A percentile compares a stretch with the other conserved stretches of the same genome.
Evolutionary conservation across 2,888 invertebrate genomes (phyloP).

Genomic region (Lasius fuliginosus): DNA sequence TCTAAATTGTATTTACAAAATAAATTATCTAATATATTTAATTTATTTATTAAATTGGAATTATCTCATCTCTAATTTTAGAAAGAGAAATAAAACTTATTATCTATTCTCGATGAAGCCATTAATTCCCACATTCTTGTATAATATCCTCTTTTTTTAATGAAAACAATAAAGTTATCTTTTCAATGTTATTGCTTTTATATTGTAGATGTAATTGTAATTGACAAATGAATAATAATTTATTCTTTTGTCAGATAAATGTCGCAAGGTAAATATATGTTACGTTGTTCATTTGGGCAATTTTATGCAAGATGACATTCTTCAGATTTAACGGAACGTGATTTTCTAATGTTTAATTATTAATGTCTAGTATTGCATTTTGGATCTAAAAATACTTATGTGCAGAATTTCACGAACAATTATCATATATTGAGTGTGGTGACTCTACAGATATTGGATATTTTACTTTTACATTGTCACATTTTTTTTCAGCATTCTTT

Average conservation of each 20-base stretch:
- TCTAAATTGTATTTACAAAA: background rate
- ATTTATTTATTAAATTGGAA: background rate
- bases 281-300: background rate
- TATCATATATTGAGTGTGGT: constrained; percentile 6
- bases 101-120: background rate
- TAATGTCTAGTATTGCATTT: constrained; percentile 15
- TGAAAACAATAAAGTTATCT: background rate
- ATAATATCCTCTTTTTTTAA: background rate
- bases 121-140: background rate
- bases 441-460: background rate
- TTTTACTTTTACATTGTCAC: constrained; percentile 18
- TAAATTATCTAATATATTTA: background rate
- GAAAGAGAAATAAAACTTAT: background rate
- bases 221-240: constrained; percentile 4
- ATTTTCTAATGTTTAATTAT: constrained; percentile 3
- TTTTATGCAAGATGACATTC: background rate
- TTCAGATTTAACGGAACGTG: background rate
- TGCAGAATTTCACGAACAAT: background rate
- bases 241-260: constrained; percentile 1
- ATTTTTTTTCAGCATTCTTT: constrained; percentile 12
- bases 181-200: background rate
- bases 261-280: background rate
- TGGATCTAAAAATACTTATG: background rate
- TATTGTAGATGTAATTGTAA: background rate
- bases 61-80: background rate